Base-by-base conservation (phyloP, 2,797 vertebrate genomes). In the Spea hammondii region DNA sequence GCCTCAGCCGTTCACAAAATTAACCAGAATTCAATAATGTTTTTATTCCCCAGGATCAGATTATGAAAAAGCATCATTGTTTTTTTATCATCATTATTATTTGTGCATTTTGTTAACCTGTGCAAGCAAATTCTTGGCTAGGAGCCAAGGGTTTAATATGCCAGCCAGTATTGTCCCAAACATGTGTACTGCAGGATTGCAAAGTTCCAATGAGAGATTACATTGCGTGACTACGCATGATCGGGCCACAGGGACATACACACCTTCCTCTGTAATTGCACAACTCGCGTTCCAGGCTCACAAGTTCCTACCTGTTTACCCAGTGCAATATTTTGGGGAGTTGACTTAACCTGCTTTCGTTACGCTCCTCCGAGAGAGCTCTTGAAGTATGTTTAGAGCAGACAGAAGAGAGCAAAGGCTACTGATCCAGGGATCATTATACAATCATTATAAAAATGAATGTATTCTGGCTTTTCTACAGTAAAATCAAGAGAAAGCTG, bases 291-390 rank as follows among this genome's bases (percentile, higher is more conserved):
- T 87, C 78, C 82, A 79, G 73, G 74, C 82, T 84, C 81, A 86
- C 91, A 91, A 89, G 91, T 89, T 87, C 32, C 10, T 87, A 87
- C 91, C 89, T 91, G 92, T 87, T 55, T 83, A 68, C 87, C 85
- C 82, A 85, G 83, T 77, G 70, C 65, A 51, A 44, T 8, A 32
- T 76, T 78, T 78, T 71, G 69, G 5, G 4, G 4, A 76, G 69
- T 74, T 70, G 68, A 65, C 64, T 83, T 12, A 8, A 1, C 70
- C 62, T 80, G 32, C 80, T 83, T 69, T 54, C 71, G 60, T 80
- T 45, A 4, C 72, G 60, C 13, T 12, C 50, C 59, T 49, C 13
- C 50, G 9, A 73, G 80, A 72, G 73, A 73, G 78, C 49, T 4
- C 70, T 53, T 72, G 12, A 78, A 72, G 48, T 57, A 51, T 32